Percentiles rank a stretch among this genome's conserved stretches.
phyloP scores from a whole-genome alignment of 1,140 invertebrate species.

The Formica selysi region DNA sequence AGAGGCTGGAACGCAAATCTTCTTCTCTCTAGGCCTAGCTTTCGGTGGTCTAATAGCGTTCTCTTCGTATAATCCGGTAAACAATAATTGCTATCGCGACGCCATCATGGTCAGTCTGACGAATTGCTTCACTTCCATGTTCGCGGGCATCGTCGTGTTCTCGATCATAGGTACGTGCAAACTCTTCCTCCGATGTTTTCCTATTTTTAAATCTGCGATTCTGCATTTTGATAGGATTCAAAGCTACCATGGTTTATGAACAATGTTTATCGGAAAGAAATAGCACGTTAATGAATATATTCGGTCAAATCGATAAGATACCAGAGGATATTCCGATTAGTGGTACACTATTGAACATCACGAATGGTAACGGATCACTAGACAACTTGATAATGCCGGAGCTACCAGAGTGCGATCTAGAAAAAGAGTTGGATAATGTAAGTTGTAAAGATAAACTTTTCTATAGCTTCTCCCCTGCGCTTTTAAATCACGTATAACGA shows the following conservation, averaged over 20 bases:
- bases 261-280: constrained; percentile 90
- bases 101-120: constrained; percentile 97
- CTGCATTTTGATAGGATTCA: constrained; percentile 89
- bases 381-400: constrained; percentile 88
- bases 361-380: constrained; percentile 88
- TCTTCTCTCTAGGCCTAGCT: constrained; percentile 97
- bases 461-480: not conserved
- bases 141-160: constrained; percentile 99
- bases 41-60: constrained; percentile 98
- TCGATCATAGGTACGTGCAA: constrained; percentile 94
- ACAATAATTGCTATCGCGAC: constrained; percentile 98
- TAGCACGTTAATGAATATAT: constrained; percentile 87
- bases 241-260: constrained; percentile 94
- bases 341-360: constrained; percentile 87
- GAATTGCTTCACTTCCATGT: constrained; percentile 98
- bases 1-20: constrained; percentile 98
- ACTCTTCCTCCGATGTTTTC: not conserved
- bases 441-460: constrained; percentile 81
- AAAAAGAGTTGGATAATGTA: constrained; percentile 96
- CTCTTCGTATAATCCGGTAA: constrained; percentile 98
- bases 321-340: constrained; percentile 86
- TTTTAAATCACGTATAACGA: not conserved
- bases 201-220: not conserved
- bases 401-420: constrained; percentile 92
- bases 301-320: constrained; percentile 86